Conservation (phyloP, 2,797 vertebrate genomes). For the Acanthurus lineatus region DNA sequence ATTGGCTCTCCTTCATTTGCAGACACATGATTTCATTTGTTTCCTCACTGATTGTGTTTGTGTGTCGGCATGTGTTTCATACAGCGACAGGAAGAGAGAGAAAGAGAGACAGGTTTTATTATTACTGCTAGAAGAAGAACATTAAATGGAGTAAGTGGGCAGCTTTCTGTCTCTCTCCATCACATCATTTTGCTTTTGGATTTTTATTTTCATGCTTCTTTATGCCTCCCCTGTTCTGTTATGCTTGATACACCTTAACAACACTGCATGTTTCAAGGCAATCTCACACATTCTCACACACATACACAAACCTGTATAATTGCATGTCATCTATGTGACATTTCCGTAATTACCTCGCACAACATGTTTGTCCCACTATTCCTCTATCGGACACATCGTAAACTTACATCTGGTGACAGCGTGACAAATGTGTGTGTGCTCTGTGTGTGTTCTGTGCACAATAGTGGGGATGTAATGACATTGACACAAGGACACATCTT, state of each 20-base stretch:
- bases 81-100: not conserved
- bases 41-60: constrained; percentile 13
- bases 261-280: constrained; percentile 8
- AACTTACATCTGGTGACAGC: constrained; percentile 33
- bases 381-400: constrained; percentile 14
- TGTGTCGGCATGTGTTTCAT: not conserved
- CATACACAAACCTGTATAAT: constrained; percentile 37
- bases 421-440: constrained; percentile 28
- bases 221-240: constrained; percentile 1
- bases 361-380: constrained; percentile 30
- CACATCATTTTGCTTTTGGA: not conserved
- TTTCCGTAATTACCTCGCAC: constrained; percentile 45
- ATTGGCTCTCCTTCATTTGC: not conserved
- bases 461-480: constrained; percentile 33
- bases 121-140: constrained; percentile 8
- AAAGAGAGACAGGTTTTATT: constrained; percentile 16
- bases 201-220: constrained; percentile 6
- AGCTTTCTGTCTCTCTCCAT: constrained; percentile 1
- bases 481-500: constrained; percentile 54
- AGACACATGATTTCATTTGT: not conserved
- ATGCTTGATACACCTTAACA: not conserved
- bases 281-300: not conserved
- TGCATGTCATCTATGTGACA: constrained; percentile 51
- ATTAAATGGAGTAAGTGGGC: constrained; percentile 6
- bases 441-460: constrained; percentile 2